Evolutionary conservation across 2,888 invertebrate species (phyloP), one percentile per base, ranked within the genome.

Genomic region (Podabrus alpinus): DNA sequence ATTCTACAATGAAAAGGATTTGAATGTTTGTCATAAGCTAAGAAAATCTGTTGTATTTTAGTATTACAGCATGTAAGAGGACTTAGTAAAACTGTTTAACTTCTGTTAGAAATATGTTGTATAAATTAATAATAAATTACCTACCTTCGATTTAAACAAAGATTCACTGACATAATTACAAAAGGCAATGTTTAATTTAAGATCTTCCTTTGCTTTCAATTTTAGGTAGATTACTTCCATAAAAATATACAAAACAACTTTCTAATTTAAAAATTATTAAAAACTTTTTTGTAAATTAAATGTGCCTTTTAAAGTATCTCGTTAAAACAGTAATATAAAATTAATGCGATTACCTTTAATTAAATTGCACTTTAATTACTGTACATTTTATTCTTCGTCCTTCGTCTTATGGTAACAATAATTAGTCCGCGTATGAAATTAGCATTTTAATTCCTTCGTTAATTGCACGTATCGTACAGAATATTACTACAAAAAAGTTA

Each of bases 341-440:
- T 60, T 75, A 75, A 75, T 66, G 64, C 67, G 71, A 75, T 75
- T 75, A 67, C 13, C n/a, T 75, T 75, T 75, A 75, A 75, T 72
- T 75, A 75, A 75, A 75, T 75, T 69, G 72, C 62, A 29, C 71
- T 62, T 59, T 71, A 75, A 75, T 75, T 75, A 69, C 75, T 68
- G 64, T 71, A 72, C 75, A 72, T 75, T 75, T 67, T 62, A 61
- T 29, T 74, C 21, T 24, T 25, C 45, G 69, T 19, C 66, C 64
- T 66, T 59, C 68, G 25, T 72, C 68, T 60, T 66, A 68, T 67
- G 19, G 62, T 67, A 25, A 25, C 15, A 69, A 62, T 71, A 60
- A 62, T 70, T 24, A 70, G 59, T 64, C 45, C 15, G 19, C 62
- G 62, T 64, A 59, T 17, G 13, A 68, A 71, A 75, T 75, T 75